Evolutionary conservation across 1,140 invertebrate species (phyloP).

Genomic region (Chymomyza costata): DNA sequence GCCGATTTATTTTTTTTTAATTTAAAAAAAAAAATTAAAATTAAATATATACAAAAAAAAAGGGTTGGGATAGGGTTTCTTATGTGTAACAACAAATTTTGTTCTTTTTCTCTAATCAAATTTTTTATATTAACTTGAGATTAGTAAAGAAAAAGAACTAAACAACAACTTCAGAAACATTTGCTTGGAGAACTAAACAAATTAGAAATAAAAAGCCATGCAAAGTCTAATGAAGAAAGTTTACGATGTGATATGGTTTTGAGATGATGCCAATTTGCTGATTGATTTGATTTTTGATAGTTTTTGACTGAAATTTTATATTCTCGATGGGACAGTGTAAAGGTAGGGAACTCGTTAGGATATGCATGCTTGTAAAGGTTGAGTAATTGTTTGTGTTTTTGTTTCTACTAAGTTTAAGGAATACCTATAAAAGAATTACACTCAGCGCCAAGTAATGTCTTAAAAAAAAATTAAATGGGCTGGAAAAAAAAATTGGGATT

Average conservation of each 20-base stretch:
- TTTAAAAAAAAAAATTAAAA: slow-evolving; percentile 19
- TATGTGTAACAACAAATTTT: slow-evolving; percentile 27
- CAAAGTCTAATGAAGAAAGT: slow-evolving; percentile 45
- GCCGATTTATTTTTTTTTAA: slow-evolving; percentile 41
- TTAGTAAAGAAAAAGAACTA: slow-evolving; percentile 39
- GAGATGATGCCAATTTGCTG: slow-evolving; percentile 41
- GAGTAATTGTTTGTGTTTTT: too few relatives aligned
- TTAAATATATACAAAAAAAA: slow-evolving; percentile 31
- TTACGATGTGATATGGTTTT: too few relatives aligned
- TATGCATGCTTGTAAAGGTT: too few relatives aligned
- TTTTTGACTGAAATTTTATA: too few relatives aligned
- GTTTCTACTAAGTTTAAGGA: too few relatives aligned
- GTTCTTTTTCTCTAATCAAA: slow-evolving; percentile 36
- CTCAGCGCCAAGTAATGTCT: too few relatives aligned
- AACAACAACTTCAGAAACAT: slow-evolving; percentile 20
- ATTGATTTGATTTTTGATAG: slow-evolving; percentile 26
- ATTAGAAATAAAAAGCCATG: slow-evolving; percentile 62
- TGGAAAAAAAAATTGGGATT: too few relatives aligned
- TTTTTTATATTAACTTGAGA: slow-evolving; percentile 8
- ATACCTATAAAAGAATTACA: too few relatives aligned
- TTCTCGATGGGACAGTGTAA: too few relatives aligned
- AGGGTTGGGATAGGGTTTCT: slow-evolving; percentile 22
- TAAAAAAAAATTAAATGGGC: too few relatives aligned
- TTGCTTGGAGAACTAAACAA: slow-evolving; percentile 31
- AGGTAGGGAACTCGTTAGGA: too few relatives aligned